phyloP scores from a whole-genome alignment of 2,797 vertebrate species.

The Anomalospiza imberbis region DNA sequence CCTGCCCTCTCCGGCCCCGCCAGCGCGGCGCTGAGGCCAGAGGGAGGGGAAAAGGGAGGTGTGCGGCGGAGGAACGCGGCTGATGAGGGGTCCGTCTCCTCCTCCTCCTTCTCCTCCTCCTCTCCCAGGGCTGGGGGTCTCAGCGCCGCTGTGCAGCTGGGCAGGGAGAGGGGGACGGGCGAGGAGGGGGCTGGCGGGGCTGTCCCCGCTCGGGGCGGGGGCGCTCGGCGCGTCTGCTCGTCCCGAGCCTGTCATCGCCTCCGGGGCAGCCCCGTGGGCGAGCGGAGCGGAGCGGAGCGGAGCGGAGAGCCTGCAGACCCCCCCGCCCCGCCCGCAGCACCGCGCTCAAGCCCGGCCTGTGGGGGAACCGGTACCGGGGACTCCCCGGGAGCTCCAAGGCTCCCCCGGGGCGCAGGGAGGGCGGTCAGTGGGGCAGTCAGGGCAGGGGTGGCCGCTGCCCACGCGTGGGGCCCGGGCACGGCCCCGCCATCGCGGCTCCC shows the following conservation, averaged over 20 bases:
- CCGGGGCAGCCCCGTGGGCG: not conserved
- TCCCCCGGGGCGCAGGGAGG: not conserved
- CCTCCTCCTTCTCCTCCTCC: conserved; percentile 13
- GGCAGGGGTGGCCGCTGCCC: not conserved
- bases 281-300: not conserved
- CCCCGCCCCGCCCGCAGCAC: not conserved
- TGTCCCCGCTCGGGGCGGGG: not conserved
- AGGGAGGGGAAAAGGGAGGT: conserved; percentile 61
- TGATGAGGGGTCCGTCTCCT: conserved; percentile 35
- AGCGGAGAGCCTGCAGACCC: not conserved
- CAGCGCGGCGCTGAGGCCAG: conserved; percentile 51
- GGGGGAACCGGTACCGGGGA: not conserved
- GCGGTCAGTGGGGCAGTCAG: not conserved
- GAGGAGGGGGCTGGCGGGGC: not conserved
- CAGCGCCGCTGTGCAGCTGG: conserved; percentile 18
- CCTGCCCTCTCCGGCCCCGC: conserved; percentile 31
- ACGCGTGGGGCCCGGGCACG: not conserved
- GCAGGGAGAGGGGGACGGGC: conserved; percentile 41
- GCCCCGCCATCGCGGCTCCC: not conserved
- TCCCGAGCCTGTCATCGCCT: not conserved
- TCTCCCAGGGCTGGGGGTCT: conserved; percentile 14
- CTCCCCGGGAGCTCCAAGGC: not conserved
- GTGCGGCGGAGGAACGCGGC: conserved; percentile 15
- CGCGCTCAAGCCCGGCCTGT: not conserved
- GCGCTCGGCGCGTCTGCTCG: not conserved